These are phyloP conservation scores for Solen grandis DNA, from an alignment of 1,140 invertebrate genomes.

Conservation along the genomic window DNA sequence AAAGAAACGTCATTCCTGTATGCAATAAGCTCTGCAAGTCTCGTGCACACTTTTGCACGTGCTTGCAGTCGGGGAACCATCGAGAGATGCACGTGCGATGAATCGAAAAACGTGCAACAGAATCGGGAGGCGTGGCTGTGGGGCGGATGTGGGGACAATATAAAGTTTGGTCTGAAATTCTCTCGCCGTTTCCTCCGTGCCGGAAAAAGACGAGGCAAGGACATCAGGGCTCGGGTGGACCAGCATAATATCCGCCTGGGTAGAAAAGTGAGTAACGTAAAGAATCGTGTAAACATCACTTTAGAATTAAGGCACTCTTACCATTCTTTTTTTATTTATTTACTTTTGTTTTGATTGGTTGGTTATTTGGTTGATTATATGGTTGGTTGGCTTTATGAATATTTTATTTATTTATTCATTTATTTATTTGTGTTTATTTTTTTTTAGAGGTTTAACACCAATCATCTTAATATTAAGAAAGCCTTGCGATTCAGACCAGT, in stretches of 20 bases:
- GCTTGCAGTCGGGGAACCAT: constrained; percentile 85
- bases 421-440: too few species aligned
- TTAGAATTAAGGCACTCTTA: too few species aligned
- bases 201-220: constrained; percentile 70
- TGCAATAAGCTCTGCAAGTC: constrained; percentile 86
- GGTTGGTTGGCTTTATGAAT: too few species aligned
- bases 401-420: too few species aligned
- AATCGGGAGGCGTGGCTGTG: constrained; percentile 83
- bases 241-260: constrained; percentile 86
- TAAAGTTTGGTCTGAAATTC: constrained; percentile 85
- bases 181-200: constrained; percentile 84
- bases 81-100: constrained; percentile 86
- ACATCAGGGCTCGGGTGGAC: constrained; percentile 83
- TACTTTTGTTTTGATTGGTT: too few species aligned
- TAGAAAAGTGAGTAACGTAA: constrained; percentile 81
- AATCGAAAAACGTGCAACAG: constrained; percentile 72
- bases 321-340: too few species aligned
- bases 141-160: constrained; percentile 87
- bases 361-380: too few species aligned
- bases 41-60: constrained; percentile 86
- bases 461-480: too few species aligned
- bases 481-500: too few species aligned
- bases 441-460: too few species aligned
- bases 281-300: too few species aligned
- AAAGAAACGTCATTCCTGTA: constrained; percentile 87